Conservation (phyloP, 2,113 vertebrate species). For the Burhinus bistriatus region DNA sequence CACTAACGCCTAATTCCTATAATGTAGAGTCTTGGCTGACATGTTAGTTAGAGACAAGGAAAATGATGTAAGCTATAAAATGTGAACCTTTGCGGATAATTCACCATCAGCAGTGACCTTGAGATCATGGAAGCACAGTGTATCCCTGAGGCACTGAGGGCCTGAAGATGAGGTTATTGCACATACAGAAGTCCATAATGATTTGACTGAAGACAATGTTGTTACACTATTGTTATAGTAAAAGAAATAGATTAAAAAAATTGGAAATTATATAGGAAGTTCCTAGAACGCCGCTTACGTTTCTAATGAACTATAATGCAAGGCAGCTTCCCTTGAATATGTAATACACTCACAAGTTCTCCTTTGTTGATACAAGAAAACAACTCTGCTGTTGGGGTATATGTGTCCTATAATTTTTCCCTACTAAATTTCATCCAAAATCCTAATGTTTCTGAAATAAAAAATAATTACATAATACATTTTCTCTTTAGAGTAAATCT, state of each 20-base stretch:
- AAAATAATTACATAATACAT: constrained; percentile 51
- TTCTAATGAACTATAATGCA: not conserved
- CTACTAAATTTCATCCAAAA: constrained; percentile 39
- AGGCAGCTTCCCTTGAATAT: not conserved
- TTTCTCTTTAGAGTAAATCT: constrained; percentile 55
- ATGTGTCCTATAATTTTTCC: constrained; percentile 31
- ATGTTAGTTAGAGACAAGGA: not conserved
- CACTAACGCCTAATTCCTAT: not conserved
- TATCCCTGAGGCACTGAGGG: not conserved
- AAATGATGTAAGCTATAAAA: not conserved
- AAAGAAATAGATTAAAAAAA: not conserved
- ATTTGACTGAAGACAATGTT: not conserved
- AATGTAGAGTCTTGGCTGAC: not conserved
- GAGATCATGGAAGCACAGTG: not conserved
- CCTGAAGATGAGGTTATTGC: not conserved
- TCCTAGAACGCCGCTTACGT: not conserved
- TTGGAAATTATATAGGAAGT: not conserved
- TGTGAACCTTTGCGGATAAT: not conserved
- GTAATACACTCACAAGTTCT: not conserved
- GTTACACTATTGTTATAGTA: not conserved
- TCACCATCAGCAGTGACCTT: not conserved
- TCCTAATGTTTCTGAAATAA: constrained; percentile 51
- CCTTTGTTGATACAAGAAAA: not conserved
- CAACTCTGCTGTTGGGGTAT: not conserved
- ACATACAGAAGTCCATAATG: not conserved